Evolutionary conservation across 2,797 vertebrate genomes (phyloP).

Genomic region (Gymnothorax reevesii): DNA sequence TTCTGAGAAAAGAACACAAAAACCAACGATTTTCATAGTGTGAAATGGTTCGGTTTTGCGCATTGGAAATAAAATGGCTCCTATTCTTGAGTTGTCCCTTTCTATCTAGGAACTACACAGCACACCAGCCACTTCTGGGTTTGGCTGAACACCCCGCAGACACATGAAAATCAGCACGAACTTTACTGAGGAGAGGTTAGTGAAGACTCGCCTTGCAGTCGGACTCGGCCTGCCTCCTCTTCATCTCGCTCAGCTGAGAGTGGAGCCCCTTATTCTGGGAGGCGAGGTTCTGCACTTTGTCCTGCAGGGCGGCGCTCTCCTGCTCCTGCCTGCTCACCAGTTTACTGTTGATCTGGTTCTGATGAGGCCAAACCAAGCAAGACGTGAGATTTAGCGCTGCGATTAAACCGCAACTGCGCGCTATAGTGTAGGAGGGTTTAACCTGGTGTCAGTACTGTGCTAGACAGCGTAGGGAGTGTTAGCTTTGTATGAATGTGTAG

Average conservation of each 20-base stretch:
- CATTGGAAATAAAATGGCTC: no score
- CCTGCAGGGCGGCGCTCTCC: conserved; percentile 83
- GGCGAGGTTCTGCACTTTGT: conserved; percentile 81
- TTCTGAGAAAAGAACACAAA: no score
- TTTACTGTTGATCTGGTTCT: conserved; percentile 90
- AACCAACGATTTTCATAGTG: no score
- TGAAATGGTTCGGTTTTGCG: no score
- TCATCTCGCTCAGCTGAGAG: conserved; percentile 88
- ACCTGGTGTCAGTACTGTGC: neutral
- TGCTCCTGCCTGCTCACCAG: conserved; percentile 84
- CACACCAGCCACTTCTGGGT: no score
- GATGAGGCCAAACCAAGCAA: neutral
- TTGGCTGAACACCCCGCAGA: no score
- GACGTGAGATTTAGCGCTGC: neutral
- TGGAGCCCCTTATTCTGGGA: conserved; percentile 91
- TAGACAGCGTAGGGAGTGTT: neutral
- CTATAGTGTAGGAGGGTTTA: neutral
- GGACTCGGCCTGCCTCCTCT: conserved; percentile 85
- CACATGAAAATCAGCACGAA: no score
- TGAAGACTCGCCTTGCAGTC: conserved; percentile 84
- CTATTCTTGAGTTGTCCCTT: no score
- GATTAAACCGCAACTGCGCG: neutral
- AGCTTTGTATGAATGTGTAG: neutral
- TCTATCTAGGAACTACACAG: no score
- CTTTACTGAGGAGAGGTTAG: no score